These are phyloP conservation scores for Pterocles orientalis DNA, from an alignment of 2,113 vertebrate genomes.

Conservation along the genomic window DNA sequence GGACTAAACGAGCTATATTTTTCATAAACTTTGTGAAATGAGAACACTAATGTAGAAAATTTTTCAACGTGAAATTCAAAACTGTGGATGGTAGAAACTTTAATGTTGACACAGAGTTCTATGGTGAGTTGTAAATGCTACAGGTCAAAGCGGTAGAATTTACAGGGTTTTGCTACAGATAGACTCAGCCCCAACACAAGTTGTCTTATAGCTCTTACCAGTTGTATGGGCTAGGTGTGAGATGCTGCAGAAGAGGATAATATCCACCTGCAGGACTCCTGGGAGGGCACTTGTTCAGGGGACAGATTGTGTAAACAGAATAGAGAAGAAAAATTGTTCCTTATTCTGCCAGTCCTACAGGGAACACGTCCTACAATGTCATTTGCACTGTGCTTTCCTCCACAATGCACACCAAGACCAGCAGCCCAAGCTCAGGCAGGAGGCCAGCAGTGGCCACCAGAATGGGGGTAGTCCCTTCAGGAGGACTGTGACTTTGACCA, in stretches of 20 bases:
- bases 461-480: neutral
- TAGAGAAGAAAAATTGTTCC: neutral
- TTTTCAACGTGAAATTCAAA: neutral
- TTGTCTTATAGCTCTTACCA: neutral
- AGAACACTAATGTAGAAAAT: neutral
- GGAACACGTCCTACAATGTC: no score
- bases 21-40: neutral
- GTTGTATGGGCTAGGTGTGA: accelerated
- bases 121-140: neutral
- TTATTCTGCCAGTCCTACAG: neutral
- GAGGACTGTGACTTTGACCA: neutral
- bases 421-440: neutral
- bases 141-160: neutral
- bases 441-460: neutral
- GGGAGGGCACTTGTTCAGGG: neutral
- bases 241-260: neutral
- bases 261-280: neutral
- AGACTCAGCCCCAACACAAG: neutral
- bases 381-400: neutral
- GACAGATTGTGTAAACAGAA: neutral
- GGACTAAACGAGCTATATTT: conserved; percentile 13
- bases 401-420: neutral
- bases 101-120: neutral
- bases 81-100: neutral
- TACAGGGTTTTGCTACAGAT: neutral